Evolutionary conservation across 2,113 vertebrate species (phyloP), one percentile per base, ranked within the genome.

Genomic region (Callorhinus ursinus): DNA sequence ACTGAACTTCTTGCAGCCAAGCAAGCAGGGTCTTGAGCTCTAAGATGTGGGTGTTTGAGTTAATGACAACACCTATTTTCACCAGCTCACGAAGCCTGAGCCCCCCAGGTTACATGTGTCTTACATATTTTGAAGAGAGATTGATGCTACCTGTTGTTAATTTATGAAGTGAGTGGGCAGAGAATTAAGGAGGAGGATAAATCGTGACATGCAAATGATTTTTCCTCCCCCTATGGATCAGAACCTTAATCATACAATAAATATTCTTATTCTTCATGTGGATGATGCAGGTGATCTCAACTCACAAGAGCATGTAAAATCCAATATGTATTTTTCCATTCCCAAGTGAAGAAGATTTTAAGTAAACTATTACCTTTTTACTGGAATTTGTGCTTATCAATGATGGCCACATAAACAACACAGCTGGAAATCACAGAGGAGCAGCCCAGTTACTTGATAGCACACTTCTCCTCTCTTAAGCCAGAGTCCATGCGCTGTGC

Each of bases 91-190:
- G 39, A 88, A 90, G 83, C 61, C 85, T 69, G n/a, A 95, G 24
- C 46, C 26, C n/a, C 57, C n/a, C 81, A 77, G 33, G 69, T 87
- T 92, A 85, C 74, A 53, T 33, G 74, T 53, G 59, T 67, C 59
- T 95, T 65, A 33, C 59, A 5, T 61, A 80, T 88, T 95, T 63
- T 94, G 88, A 95, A 90, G 81, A 69, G 31, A 96, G 92, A 96
- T 88, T 95, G 94, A 97, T 93, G 94, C 88, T 96, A 88, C 93
- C 90, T 97, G 98, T 97, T 98, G 96, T 96, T 90, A 97, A 96
- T 96, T 97, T 97, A 90, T 97, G 95, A 96, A 81, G 76, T 39
- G 96, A 94, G 97, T 98, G 93, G 97, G 97, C 36, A 94, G 97
- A 93, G 93, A 96, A 88, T 92, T 57, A 88, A 97, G 88, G 93